Base-by-base conservation (phyloP, 2,888 invertebrate species). In the Poecilus cupreus region DNA sequence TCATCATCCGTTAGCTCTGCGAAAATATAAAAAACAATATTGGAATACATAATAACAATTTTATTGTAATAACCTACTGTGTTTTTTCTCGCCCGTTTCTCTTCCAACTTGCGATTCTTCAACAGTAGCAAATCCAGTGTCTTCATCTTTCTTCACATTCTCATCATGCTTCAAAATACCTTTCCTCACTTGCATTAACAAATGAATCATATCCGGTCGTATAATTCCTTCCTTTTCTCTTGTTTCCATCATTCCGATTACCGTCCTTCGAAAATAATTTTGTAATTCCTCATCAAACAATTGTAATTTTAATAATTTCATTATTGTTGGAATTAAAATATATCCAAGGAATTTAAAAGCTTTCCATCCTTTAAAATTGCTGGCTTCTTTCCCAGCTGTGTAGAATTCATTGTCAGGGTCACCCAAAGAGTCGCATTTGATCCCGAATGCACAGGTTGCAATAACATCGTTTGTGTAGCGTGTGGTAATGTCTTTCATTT, bases 131-230 rank as follows among this genome's bases (percentile, higher is more conserved):
- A 83, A 84, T 11, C 84, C 83, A 11, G 79, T 64, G 32, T 54
- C 72, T 24, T 74, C 76, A 5, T 76, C 82, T 1, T 43, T 60
- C 13, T 60, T 20, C 11, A 11, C 3, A 51, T 11, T 51, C 13
- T 68, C 74, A 51, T 83, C 83, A 43, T 84, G 76, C 22, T 82
- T 83, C 24, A 84, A 64, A 68, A 72, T 51, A 13, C 89, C 89
- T 86, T 89, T 89, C 76, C 89, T 89, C 8, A 91, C 90, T 84
- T 91, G 90, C 88, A 91, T 89, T 0, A 92, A 86, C 6, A 92
- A 84, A 57, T 92, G 89, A 22, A 92, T 91, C 90, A 92, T 91
- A 76, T 85, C 85, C 2, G 84, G 84, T 26, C 85, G 80, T 18
- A 83, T 43, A 26, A 85, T 84, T 32, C 81, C 76, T 37, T 83